Base-by-base conservation (phyloP, 37 sponge, comb jelly and placozoan genomes). In the Chondrilla cf. caribensis region DNA sequence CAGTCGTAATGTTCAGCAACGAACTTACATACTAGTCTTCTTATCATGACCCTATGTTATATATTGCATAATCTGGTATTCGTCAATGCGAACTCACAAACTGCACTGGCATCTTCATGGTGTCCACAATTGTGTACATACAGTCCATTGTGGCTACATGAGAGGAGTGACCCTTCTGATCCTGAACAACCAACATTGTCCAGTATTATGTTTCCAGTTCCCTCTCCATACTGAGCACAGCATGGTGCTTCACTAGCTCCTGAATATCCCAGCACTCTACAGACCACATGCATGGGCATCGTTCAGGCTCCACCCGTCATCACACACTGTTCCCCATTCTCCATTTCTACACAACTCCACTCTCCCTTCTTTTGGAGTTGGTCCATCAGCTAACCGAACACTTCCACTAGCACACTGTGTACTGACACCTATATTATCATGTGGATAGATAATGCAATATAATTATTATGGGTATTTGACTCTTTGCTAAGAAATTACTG, bases 251-350 rank as follows among this genome's bases (percentile, higher is more conserved):
- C 38, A 3, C 68, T 31, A 24, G 82, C 42, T 3, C 70, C 68
- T 66, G 32, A 44, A 36, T 38, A 81, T 32, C 82, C 82, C 14
- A 81, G 82, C 35, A 65, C 68, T 64, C 82, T 21, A 31, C 82
- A 81, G 2, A 64, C 82, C 47, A 81, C n/a, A n/a, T n/a, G n/a
- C 82, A 42, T 39, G 2, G n/a, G 82, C 42, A 62, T 81, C 65
- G 4, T 3, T 14, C n/a, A 17, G 32, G 24, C 68, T 65, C 82
- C 82, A 81, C 42, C 4, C 17, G 8, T 81, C 82, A 81, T 81
- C 82, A 64, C 82, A 81, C 2, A 81, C 82, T 8, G 66, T 81
- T 11, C 66, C 47, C 82, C 82, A 81, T 29, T 62, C 66, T 15
- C 38, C 39, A 3, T 68, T 24, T 65, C 3, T 25, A 14, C 37